Percentiles rank a stretch among this genome's conserved stretches.
These are phyloP conservation scores for Chirona hameri DNA, from an alignment of 2,888 invertebrate species.

Conservation along the genomic window DNA sequence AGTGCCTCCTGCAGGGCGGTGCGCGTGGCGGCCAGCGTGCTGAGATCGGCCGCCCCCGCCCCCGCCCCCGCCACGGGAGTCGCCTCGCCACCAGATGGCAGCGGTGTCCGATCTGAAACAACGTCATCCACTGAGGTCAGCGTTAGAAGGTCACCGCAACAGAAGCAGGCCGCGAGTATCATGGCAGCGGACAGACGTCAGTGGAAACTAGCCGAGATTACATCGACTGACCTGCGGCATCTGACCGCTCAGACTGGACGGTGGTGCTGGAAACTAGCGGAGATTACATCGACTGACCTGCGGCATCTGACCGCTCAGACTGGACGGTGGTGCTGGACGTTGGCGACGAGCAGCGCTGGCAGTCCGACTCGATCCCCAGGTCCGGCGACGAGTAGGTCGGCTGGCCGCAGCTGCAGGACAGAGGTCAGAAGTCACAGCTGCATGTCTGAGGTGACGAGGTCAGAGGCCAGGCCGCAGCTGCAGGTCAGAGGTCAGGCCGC, in stretches of 20 bases:
- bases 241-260: not conserved
- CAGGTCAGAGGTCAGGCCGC: no score
- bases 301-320: not conserved
- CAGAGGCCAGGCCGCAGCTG: no score
- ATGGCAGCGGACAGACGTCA: not conserved
- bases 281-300: not conserved
- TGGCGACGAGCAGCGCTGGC: not conserved
- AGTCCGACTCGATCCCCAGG: constrained; percentile 3
- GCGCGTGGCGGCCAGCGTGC: not conserved
- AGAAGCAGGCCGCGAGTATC: no score
- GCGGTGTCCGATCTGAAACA: not conserved
- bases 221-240: no score
- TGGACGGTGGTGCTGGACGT: not conserved
- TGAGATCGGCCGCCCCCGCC: no score
- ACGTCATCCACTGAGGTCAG: not conserved
- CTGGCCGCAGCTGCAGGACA: not conserved
- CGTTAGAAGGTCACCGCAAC: no score
- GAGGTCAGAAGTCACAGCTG: no score
- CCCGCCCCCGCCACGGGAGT: not conserved
- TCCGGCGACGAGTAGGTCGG: not conserved
- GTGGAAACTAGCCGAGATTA: not conserved
- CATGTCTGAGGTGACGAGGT: no score
- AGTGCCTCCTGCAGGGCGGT: not conserved
- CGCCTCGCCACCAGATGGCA: not conserved
- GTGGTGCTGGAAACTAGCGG: not conserved